phyloP scores from a whole-genome alignment of 2,113 vertebrate genomes.

The Centropristis striata region DNA sequence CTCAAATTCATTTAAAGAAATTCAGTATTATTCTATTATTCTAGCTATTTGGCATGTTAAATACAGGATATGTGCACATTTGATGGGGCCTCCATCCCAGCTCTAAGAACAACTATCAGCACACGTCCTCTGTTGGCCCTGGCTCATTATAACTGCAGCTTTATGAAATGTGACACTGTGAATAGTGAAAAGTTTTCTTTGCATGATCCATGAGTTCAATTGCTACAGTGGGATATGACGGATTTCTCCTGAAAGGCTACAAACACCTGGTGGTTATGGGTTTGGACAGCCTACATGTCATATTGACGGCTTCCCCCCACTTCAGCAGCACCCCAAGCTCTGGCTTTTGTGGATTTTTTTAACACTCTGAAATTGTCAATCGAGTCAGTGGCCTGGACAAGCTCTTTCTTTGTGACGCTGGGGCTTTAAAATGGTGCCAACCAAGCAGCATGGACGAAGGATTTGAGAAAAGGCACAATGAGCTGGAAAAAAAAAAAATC shows the following conservation, averaged over 20 bases:
- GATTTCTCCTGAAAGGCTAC: constrained; percentile 68
- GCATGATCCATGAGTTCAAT: constrained; percentile 46
- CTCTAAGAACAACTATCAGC: constrained; percentile 25
- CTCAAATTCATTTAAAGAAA: not conserved
- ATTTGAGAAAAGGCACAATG: constrained; percentile 80
- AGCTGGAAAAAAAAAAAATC: constrained; percentile 57
- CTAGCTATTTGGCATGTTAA: constrained; percentile 27
- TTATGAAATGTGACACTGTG: constrained; percentile 70
- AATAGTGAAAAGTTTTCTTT: constrained; percentile 43
- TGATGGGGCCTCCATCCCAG: constrained; percentile 4
- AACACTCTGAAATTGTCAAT: constrained; percentile 84
- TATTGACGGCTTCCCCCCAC: constrained; percentile 66
- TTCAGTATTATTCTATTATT: not conserved
- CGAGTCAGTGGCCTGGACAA: constrained; percentile 85
- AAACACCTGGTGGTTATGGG: constrained; percentile 73
- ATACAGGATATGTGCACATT: constrained; percentile 21
- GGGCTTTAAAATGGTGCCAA: constrained; percentile 82
- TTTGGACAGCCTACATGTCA: constrained; percentile 74
- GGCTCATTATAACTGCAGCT: constrained; percentile 58
- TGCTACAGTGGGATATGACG: constrained; percentile 64
- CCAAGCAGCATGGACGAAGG: constrained; percentile 74
- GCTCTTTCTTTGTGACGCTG: constrained; percentile 73
- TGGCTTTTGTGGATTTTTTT: constrained; percentile 80
- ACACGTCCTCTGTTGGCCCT: constrained; percentile 28
- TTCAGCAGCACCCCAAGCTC: constrained; percentile 62